Percentiles rank a stretch among this genome's conserved stretches.
Evolutionary conservation across 2,888 invertebrate genomes (phyloP).

Genomic region (Escarpia spicata): DNA sequence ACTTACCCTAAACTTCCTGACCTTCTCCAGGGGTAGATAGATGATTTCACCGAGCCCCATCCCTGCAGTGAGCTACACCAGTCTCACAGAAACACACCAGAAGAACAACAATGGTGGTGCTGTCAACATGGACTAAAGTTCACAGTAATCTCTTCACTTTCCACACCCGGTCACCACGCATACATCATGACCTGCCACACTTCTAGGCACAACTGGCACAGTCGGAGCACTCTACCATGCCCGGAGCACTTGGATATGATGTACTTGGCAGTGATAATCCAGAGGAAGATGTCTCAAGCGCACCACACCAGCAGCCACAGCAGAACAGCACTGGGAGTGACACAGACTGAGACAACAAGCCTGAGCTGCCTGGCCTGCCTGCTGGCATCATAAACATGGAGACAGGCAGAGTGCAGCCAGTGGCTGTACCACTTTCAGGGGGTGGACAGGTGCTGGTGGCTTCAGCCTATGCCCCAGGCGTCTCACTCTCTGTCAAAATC

Average conservation of each 20-base stretch:
- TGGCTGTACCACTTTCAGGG: not conserved
- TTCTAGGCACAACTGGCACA: not conserved
- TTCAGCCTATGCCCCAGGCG: not conserved
- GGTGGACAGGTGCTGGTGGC: not conserved
- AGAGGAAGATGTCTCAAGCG: not conserved
- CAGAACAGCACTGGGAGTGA: not conserved
- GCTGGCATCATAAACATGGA: not conserved
- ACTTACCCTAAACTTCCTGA: slow-evolving; percentile 10
- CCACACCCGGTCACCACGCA: not conserved
- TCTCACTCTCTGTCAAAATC: not conserved
- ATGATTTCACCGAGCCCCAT: slow-evolving; percentile 3
- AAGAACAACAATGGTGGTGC: not conserved
- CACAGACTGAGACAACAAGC: slow-evolving; percentile 3
- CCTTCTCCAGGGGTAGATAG: not conserved
- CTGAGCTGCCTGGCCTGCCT: not conserved
- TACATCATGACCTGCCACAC: not conserved
- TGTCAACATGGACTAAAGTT: not conserved
- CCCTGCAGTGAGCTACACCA: not conserved
- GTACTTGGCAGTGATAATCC: slow-evolving; percentile 16
- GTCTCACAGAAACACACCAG: not conserved
- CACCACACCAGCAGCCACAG: not conserved
- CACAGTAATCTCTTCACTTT: not conserved
- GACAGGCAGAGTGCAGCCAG: not conserved
- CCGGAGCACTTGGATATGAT: slow-evolving; percentile 1
- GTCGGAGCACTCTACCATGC: not conserved